phyloP scores from a whole-genome alignment of 2,113 vertebrate species.

The Upupa epops region DNA sequence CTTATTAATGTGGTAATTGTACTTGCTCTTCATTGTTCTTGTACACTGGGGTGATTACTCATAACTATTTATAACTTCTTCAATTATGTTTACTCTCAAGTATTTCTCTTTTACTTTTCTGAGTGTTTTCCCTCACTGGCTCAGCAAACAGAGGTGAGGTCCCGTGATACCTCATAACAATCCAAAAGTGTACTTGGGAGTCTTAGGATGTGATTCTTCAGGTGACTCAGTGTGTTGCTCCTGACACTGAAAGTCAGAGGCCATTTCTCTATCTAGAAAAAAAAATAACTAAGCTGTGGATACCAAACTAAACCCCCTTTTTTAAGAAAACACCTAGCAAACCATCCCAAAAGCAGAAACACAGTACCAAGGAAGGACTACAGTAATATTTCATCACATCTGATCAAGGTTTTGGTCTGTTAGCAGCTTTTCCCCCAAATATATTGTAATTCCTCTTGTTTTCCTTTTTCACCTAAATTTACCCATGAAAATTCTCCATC shows the following conservation, averaged over 20 bases:
- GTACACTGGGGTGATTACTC: not conserved
- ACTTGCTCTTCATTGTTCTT: not conserved
- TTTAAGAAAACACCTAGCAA: not conserved
- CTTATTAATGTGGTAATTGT: not conserved
- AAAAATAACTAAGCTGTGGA: not conserved
- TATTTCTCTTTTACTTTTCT: not conserved
- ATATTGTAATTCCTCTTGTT: not conserved
- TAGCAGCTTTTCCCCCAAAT: not conserved
- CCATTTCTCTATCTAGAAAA: not conserved
- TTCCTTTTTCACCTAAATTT: not conserved
- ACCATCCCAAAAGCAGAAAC: not conserved
- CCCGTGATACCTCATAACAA: not conserved
- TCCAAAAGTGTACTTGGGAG: not conserved
- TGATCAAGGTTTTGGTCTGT: not conserved
- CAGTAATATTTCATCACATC: not conserved
- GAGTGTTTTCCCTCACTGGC: not conserved
- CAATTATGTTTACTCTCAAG: not conserved
- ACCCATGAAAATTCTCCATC: not conserved
- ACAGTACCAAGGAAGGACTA: not conserved
- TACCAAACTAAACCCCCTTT: not conserved
- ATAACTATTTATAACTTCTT: not conserved
- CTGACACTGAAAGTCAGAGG: not conserved
- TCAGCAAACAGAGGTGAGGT: not conserved
- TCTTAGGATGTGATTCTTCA: not conserved
- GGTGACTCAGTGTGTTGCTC: not conserved